A percentile compares a stretch with the other conserved stretches of the same genome.
phyloP scores from a whole-genome alignment of 2,797 vertebrate genomes.

The Neopelma chrysocephalum region DNA sequence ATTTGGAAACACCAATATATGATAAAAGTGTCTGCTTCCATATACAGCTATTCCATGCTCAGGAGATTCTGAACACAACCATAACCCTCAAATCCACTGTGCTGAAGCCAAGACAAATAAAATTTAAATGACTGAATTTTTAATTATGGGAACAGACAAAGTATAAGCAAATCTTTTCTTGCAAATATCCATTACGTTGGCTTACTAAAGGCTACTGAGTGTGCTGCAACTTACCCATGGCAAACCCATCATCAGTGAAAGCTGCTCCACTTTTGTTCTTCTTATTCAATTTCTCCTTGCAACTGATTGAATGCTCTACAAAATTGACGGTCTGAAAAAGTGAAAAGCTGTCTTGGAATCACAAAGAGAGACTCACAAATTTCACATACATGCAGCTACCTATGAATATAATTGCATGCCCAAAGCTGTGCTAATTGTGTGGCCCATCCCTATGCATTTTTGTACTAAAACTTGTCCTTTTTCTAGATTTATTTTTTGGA shows the following conservation, averaged over 20 bases:
- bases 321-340: conserved; percentile 91
- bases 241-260: conserved; percentile 98
- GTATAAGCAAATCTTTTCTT: background rate
- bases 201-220: background rate
- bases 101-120: background rate
- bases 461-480: background rate
- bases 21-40: background rate
- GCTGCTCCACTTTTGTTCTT: conserved; percentile 97
- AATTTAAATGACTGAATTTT: background rate
- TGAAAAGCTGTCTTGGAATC: background rate
- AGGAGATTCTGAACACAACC: background rate
- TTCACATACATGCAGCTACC: background rate
- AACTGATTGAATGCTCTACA: conserved; percentile 96
- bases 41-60: background rate
- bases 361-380: background rate
- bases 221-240: conserved; percentile 88
- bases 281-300: conserved; percentile 98
- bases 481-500: background rate
- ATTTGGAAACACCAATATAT: background rate
- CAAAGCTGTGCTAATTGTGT: background rate
- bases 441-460: background rate
- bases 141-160: background rate
- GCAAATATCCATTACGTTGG: background rate
- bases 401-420: background rate
- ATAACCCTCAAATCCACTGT: background rate